phyloP scores from a whole-genome alignment of 2,797 vertebrate species.

The Nothura maculosa region DNA sequence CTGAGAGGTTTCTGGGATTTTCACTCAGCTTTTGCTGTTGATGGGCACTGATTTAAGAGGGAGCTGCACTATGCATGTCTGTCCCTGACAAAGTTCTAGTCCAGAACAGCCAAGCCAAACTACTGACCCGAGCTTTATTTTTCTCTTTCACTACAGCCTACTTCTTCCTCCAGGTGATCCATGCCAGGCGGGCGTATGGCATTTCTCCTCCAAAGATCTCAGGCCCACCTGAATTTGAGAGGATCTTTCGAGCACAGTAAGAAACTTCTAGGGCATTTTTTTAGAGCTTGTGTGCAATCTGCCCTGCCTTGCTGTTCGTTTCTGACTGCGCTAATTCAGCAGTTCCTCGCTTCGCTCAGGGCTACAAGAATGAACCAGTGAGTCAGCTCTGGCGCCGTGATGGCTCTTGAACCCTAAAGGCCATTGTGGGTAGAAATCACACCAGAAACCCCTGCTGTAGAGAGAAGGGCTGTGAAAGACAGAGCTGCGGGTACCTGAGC shows the following conservation, averaged over 20 bases:
- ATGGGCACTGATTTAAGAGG: background rate
- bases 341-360: background rate
- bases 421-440: background rate
- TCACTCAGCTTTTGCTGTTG: background rate
- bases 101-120: fast-evolving
- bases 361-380: background rate
- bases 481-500: background rate
- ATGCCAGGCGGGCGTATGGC: conserved; percentile 82
- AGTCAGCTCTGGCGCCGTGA: background rate
- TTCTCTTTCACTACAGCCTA: conserved; percentile 80
- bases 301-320: background rate
- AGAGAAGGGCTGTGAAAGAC: background rate
- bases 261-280: conserved; percentile 4
- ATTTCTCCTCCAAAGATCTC: conserved; percentile 83
- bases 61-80: background rate
- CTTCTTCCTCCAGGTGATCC: conserved; percentile 90
- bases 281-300: background rate
- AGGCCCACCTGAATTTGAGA: conserved; percentile 87
- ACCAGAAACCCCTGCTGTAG: background rate
- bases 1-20: background rate
- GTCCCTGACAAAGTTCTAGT: background rate
- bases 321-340: background rate
- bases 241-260: conserved; percentile 91
- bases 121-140: background rate
- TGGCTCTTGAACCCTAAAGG: background rate